Evolutionary conservation across 2,888 invertebrate genomes (phyloP).

Genomic region (Pseudococcus jackbeardsleyi): DNA sequence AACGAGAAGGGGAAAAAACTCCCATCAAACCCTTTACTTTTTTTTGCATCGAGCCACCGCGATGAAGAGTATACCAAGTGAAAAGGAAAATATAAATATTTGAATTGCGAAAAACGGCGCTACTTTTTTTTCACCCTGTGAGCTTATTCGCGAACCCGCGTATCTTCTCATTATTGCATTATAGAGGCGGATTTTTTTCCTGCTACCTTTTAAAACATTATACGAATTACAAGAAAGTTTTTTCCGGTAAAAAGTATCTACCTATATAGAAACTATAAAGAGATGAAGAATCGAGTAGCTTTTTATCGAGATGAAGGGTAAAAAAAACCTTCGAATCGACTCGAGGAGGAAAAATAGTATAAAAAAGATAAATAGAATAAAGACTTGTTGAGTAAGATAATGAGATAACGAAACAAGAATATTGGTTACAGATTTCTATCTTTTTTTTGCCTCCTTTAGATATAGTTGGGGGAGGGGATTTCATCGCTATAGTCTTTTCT

Average conservation of each 20-base stretch:
- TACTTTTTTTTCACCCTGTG: neutral
- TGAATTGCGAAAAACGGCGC: conserved; percentile 39
- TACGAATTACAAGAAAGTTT: conserved; percentile 25
- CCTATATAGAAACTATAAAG: neutral
- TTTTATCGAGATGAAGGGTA: conserved; percentile 27
- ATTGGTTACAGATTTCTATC: conserved; percentile 65
- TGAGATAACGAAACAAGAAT: conserved; percentile 64
- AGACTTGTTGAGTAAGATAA: conserved; percentile 64
- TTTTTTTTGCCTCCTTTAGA: neutral
- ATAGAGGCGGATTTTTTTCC: neutral
- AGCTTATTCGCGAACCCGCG: conserved; percentile 10
- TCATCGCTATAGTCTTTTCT: neutral
- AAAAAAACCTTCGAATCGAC: neutral
- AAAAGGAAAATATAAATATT: conserved; percentile 56
- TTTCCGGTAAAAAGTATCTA: conserved; percentile 10
- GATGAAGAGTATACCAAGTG: neutral
- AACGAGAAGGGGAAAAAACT: conserved; percentile 14
- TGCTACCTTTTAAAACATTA: neutral
- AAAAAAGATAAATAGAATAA: conserved; percentile 61
- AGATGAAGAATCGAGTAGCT: conserved; percentile 39
- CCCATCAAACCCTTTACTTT: conserved; percentile 44
- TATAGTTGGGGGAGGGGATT: neutral
- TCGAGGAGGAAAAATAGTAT: conserved; percentile 25
- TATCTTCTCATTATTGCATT: conserved; percentile 35
- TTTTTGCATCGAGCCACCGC: neutral